Evolutionary conservation across 2,797 vertebrate genomes (phyloP).

Genomic region (Dermochelys coriacea): DNA sequence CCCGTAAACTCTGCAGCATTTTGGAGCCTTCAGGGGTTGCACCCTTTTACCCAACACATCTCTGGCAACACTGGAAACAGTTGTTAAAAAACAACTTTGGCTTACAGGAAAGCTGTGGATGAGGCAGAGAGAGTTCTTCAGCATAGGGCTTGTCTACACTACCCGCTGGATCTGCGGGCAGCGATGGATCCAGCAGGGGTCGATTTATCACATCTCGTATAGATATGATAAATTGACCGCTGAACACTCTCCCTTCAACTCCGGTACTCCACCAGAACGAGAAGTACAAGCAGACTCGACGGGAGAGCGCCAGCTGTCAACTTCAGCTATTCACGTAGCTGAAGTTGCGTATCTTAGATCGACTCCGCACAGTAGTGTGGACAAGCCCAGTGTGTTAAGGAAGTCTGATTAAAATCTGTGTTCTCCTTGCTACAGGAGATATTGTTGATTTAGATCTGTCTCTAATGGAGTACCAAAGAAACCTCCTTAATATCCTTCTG

Average conservation of each 20-base stretch:
- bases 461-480: neutral
- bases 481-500: neutral
- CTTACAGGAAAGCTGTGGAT: neutral
- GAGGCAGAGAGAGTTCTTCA: neutral
- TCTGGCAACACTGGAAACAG: neutral
- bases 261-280: too few species aligned
- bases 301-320: too few species aligned
- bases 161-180: too few species aligned
- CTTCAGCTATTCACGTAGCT: too few species aligned
- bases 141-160: neutral
- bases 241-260: too few species aligned
- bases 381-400: neutral
- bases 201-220: too few species aligned
- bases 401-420: neutral
- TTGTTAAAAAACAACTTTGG: neutral
- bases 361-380: too few species aligned
- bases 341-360: too few species aligned
- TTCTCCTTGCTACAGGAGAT: neutral
- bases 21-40: neutral
- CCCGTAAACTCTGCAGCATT: neutral
- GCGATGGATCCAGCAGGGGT: too few species aligned
- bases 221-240: too few species aligned
- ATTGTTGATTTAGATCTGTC: accelerated
- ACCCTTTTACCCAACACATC: neutral
- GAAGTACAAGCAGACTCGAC: too few species aligned